These are phyloP conservation scores for Scolopax mira DNA, from an alignment of 2,113 vertebrate species.

Conservation along the genomic window DNA sequence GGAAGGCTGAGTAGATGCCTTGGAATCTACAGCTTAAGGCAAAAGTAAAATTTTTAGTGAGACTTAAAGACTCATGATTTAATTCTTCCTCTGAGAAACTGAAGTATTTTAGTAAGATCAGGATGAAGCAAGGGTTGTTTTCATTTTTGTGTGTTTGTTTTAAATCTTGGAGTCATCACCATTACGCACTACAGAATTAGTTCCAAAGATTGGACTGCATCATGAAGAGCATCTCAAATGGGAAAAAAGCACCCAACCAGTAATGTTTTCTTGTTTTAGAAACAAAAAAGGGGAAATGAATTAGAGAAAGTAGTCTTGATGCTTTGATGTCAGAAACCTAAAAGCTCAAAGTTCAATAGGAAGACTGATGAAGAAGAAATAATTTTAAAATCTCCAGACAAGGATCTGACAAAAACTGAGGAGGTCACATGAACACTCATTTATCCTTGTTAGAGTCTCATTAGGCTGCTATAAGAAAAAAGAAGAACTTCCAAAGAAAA, in stretches of 20 bases:
- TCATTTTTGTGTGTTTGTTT: background rate
- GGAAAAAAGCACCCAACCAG: background rate
- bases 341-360: conserved; percentile 1
- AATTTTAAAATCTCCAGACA: background rate
- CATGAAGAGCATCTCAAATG: background rate
- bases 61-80: background rate
- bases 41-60: background rate
- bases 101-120: background rate
- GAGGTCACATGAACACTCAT: background rate
- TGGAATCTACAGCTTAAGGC: conserved; percentile 29
- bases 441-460: background rate
- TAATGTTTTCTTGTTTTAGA: background rate
- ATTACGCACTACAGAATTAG: background rate
- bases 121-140: background rate
- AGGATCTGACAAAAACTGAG: background rate
- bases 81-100: background rate
- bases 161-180: background rate
- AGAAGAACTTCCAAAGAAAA: background rate
- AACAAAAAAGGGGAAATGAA: background rate
- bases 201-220: background rate
- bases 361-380: background rate
- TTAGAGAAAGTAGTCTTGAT: background rate
- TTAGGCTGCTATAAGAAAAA: background rate
- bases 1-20: background rate
- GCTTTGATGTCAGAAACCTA: background rate